Evolutionary conservation across 1,140 invertebrate species (phyloP).

Genomic region (Geopemphigus sp.): DNA sequence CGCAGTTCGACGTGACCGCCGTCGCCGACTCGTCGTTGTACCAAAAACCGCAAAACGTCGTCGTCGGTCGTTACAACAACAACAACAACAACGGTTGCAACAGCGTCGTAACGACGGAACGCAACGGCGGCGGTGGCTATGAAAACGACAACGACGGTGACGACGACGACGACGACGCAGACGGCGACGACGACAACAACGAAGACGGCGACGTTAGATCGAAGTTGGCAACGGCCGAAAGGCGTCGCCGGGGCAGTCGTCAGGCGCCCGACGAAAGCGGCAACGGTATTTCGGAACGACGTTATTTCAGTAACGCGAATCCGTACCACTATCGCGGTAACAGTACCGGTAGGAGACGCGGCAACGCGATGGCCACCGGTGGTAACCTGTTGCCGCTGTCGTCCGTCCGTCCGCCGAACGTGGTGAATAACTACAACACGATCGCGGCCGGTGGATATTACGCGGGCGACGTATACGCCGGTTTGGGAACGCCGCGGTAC

Average conservation of each 20-base stretch:
- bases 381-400: neutral
- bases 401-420: neutral
- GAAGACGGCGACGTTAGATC: too few relatives aligned
- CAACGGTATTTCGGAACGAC: neutral
- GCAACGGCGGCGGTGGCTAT: neutral
- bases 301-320: neutral
- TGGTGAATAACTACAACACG: neutral
- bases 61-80: constrained; percentile 59
- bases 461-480: too few relatives aligned
- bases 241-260: neutral
- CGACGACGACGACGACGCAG: neutral
- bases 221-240: too few relatives aligned
- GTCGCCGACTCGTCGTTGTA: neutral
- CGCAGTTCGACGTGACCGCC: neutral
- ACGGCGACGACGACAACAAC: neutral
- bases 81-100: neutral
- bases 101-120: neutral
- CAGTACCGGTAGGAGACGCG: constrained; percentile 2
- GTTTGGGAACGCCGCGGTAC: too few relatives aligned
- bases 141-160: neutral
- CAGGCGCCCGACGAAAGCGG: constrained; percentile 30
- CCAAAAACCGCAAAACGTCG: constrained; percentile 50
- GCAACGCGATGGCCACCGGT: neutral
- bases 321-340: neutral
- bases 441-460: constrained; percentile 17